Base-by-base conservation (phyloP, 2,888 invertebrate species). In the Coronaproctus castanopsis region DNA sequence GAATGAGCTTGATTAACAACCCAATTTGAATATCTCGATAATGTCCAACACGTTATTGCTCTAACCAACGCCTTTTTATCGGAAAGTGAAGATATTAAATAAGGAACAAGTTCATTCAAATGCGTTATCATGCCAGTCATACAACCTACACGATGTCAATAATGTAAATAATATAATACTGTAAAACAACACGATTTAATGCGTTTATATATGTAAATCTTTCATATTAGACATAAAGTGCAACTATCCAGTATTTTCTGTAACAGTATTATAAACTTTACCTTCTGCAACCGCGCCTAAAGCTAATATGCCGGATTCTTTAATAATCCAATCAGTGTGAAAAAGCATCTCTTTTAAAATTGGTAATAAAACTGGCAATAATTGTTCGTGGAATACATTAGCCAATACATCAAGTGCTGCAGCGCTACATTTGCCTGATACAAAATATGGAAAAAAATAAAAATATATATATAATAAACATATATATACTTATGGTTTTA, bases 41-140 rank as follows among this genome's bases (percentile, higher is more conserved):
- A 76, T 0, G 98, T 98, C 98, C 98, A 98, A 75, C 98, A 98
- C 0, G 97, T 96, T 70, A 98, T 98, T 64, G 97, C 93, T 62
- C 98, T 81, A 57, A 98, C 95, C 49, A 98, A 77, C 0, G 96
- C 93, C 75, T 96, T 95, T 73, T 89, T 88, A 72, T 97, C 97
- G 51, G 83, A 81, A 66, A 99, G 76, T 73, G 92, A 92, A 67
- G 80, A 81, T 67, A 98, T 91, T 64, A 98, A 78, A 75, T 91
- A 98, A 0, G 97, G 97, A 69, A 97, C 89, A 62, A 98, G 77
- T 75, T 97, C 95, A 0, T 90, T 87, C 68, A 99, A 78, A 75
- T 98, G 96, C 22, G 85, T 92, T 64, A 91, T 83, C 89, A 99
- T 96, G 67, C 97, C 97, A 64, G 80, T 81, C 89, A 95, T 92